Evolutionary conservation across 2,888 invertebrate species (phyloP), one percentile per base, ranked within the genome.

Genomic region (Drosophila subquinaria): DNA sequence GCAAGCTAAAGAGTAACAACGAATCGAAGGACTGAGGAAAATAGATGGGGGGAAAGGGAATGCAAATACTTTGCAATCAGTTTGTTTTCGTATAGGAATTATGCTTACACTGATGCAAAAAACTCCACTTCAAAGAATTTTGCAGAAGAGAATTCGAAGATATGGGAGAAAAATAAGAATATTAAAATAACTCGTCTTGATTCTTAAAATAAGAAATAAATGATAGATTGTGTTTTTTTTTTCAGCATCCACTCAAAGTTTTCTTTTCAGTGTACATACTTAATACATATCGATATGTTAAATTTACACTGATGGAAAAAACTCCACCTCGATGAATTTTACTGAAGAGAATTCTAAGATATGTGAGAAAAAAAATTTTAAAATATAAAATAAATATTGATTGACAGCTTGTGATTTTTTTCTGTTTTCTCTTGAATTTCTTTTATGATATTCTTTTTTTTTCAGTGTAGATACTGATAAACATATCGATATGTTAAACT

Each of bases 21-120:
- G 8, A n/a, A 38, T 50, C 48, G 35, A 40, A 38, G 43, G 35
- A n/a, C 20, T 20, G 36, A 4, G 45, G 11, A 6, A 45, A 42
- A 11, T 5, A n/a, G 20, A 33, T 5, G 9, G 6, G 11, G 11
- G 10, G 15, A 13, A n/a, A 35, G 38, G 40, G 43, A 20, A 17
- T 42, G 30, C 36, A 63, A 64, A 77, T 77, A 73, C 77, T 76
- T 73, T 76, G 69, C 59, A 68, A 65, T 77, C 62, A 66, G 72
- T 66, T 73, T 72, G 36, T 35, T 53, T 68, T 75, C 84, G 65
- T 74, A 82, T 82, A 68, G 73, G 74, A 85, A 69, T 82, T 74
- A 88, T 76, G 66, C 43, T 48, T 65, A 43, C 45, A 66, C n/a
- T 38, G 38, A 10, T 5, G 23, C 4, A 23, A 23, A 23, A 4